Percentiles rank a stretch among this genome's conserved stretches.
Conservation (phyloP, 2,888 invertebrate species). For the Drosophila quinaria region DNA sequence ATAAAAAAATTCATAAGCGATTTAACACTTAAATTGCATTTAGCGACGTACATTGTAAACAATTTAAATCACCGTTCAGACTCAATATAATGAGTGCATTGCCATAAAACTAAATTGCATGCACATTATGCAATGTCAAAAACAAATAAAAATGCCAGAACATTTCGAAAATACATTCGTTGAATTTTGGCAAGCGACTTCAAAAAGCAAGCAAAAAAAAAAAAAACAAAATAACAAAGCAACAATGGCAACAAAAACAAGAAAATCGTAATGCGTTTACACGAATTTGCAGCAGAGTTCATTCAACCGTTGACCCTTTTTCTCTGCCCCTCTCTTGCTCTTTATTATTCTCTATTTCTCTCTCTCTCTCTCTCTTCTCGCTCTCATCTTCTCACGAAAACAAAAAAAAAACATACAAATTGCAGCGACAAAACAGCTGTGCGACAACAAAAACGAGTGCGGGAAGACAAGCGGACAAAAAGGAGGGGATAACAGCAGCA, state of each 20-base stretch:
- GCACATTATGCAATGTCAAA: slow-evolving; percentile 65
- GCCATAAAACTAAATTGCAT: slow-evolving; percentile 32
- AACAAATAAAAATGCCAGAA: slow-evolving; percentile 39
- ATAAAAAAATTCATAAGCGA: neutral
- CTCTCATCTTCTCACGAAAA: slow-evolving; percentile 8
- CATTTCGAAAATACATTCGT: slow-evolving; percentile 53
- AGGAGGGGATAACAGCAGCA: neutral
- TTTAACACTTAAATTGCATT: neutral
- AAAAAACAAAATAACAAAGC: neutral
- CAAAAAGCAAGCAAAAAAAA: slow-evolving; percentile 6
- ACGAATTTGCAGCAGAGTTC: slow-evolving; percentile 74
- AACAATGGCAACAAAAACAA: slow-evolving; percentile 17
- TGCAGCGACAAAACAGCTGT: slow-evolving; percentile 66
- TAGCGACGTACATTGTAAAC: neutral
- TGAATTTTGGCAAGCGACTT: slow-evolving; percentile 43
- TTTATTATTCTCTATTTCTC: slow-evolving; percentile 23
- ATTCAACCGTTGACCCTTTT: slow-evolving; percentile 84
- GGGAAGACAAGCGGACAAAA: slow-evolving; percentile 3
- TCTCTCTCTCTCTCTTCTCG: slow-evolving; percentile 22
- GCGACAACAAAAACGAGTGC: slow-evolving; percentile 35
- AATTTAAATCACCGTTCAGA: neutral
- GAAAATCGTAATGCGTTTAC: slow-evolving; percentile 44
- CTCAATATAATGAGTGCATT: slow-evolving; percentile 12
- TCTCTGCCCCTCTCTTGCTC: slow-evolving; percentile 22
- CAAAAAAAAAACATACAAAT: slow-evolving; percentile 9